Evolutionary conservation across 2,113 vertebrate genomes (phyloP).

Genomic region (Pterocles burchelli): DNA sequence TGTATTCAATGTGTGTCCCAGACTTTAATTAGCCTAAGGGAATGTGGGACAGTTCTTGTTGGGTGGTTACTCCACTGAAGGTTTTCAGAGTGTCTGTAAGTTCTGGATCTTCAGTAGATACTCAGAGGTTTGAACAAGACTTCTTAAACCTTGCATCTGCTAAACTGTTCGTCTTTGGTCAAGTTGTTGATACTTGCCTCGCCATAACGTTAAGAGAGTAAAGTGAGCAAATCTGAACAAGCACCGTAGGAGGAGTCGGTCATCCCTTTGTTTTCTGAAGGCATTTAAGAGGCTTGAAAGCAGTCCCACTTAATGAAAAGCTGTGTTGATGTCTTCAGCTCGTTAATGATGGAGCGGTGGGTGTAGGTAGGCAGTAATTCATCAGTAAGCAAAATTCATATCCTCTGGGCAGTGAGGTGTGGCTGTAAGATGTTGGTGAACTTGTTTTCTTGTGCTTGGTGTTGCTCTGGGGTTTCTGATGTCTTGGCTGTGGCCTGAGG

Average conservation of each 20-base stretch:
- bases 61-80: not conserved
- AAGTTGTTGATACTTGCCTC: not conserved
- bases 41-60: not conserved
- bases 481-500: not conserved
- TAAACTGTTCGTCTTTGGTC: not conserved
- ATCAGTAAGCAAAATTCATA: constrained; percentile 52
- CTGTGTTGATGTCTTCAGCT: constrained; percentile 34
- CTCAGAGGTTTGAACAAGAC: not conserved
- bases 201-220: not conserved
- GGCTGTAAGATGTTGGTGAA: not conserved
- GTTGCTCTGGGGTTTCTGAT: constrained; percentile 10
- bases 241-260: not conserved
- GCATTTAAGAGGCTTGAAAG: constrained; percentile 23
- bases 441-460: not conserved
- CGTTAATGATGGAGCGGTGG: constrained; percentile 35
- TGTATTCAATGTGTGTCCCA: not conserved
- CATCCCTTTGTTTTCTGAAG: constrained; percentile 40
- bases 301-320: constrained; percentile 23
- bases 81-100: not conserved
- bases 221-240: not conserved
- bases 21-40: not conserved
- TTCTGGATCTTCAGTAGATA: not conserved
- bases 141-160: not conserved
- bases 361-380: constrained; percentile 3
- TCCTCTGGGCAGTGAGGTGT: constrained; percentile 58